phyloP scores from a whole-genome alignment of 2,797 vertebrate genomes.

The Coluber constrictor region DNA sequence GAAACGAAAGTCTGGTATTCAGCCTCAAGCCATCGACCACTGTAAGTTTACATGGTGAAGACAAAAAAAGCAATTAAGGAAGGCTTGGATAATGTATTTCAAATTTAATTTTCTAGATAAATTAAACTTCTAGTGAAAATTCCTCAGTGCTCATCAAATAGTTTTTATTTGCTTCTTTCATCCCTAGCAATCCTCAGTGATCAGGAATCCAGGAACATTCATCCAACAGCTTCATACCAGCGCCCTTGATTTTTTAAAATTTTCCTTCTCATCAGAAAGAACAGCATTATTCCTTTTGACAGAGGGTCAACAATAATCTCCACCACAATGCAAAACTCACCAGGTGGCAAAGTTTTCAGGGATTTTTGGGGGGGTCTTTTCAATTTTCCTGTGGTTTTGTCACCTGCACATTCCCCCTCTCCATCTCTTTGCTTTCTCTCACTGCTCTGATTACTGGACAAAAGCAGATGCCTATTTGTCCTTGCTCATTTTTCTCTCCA shows the following conservation, averaged over 20 bases:
- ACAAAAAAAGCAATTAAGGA: background rate
- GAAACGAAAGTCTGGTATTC: background rate
- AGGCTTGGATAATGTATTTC: background rate
- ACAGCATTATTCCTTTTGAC: background rate
- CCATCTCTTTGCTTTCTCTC: background rate
- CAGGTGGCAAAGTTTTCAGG: background rate
- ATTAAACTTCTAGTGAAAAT: background rate
- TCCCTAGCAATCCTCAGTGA: background rate
- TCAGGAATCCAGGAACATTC: background rate
- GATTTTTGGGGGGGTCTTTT: background rate
- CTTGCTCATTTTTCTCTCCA: background rate
- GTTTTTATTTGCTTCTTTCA: background rate
- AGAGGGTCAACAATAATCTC: background rate
- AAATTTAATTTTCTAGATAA: background rate
- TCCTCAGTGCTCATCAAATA: background rate
- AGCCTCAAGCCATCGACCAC: background rate
- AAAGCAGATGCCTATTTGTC: background rate
- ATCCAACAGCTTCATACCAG: background rate
- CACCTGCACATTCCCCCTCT: background rate
- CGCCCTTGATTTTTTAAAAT: background rate
- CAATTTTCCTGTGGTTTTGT: background rate
- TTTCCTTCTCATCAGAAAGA: background rate
- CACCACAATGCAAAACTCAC: background rate
- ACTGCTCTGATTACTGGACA: background rate
- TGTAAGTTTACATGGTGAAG: background rate